Percentiles rank a stretch among this genome's conserved stretches.
These are phyloP conservation scores for Crotalus viridis DNA, from an alignment of 2,113 vertebrate species.

Conservation along the genomic window DNA sequence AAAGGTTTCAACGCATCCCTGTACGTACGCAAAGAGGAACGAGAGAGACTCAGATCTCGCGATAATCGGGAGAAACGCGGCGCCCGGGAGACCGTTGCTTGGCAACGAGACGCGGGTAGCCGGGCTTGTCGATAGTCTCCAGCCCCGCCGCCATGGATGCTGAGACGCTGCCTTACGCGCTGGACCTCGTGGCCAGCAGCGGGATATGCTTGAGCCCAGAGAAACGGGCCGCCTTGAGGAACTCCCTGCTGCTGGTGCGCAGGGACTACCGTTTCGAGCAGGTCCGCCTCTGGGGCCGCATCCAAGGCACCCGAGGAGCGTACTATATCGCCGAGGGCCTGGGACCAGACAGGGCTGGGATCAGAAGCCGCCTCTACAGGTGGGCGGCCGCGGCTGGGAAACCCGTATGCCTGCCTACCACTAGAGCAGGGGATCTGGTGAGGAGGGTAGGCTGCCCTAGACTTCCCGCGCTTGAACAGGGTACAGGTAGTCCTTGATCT, in stretches of 20 bases:
- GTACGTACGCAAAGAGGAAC: not conserved
- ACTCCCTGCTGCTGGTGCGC: constrained; percentile 79
- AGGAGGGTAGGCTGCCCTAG: not conserved
- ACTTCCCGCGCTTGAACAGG: not conserved
- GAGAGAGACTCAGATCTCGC: not conserved
- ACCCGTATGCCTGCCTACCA: not conserved
- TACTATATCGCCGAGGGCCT: constrained; percentile 89
- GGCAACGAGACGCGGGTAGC: constrained; percentile 20
- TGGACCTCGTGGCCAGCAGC: constrained; percentile 77
- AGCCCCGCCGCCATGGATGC: constrained; percentile 74
- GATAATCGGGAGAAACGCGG: not conserved
- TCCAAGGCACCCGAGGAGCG: constrained; percentile 78
- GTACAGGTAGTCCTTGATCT: not conserved
- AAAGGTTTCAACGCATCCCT: too few species aligned
- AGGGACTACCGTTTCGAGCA: constrained; percentile 83
- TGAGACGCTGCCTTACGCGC: constrained; percentile 62
- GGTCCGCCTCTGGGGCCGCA: constrained; percentile 89
- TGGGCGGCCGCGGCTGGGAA: constrained; percentile 37
- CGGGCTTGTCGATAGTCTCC: not conserved
- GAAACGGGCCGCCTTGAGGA: constrained; percentile 75
- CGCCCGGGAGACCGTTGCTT: constrained; percentile 26
- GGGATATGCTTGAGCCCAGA: constrained; percentile 80
- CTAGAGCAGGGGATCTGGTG: not conserved
- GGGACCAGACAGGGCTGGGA: constrained; percentile 75
- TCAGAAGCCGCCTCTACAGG: constrained; percentile 85